A percentile compares a stretch with the other conserved stretches of the same genome.
phyloP scores from a whole-genome alignment of 2,797 vertebrate species.

The Gymnoscopelus braueri region DNA sequence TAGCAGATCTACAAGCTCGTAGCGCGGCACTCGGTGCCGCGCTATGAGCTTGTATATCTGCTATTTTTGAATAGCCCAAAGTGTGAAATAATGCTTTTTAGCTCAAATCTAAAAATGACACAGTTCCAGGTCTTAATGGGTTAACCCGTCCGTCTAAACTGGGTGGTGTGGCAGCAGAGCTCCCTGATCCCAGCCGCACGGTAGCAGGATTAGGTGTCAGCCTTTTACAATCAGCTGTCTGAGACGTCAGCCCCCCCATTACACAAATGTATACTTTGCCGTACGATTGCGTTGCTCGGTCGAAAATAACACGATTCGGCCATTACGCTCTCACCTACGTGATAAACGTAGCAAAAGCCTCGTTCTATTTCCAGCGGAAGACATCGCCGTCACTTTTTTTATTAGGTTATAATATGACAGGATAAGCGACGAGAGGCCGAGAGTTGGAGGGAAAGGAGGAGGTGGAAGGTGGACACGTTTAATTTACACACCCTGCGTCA shows the following conservation, averaged over 20 bases:
- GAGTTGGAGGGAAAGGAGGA: constrained; percentile 27
- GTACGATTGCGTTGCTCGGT: too few relatives aligned
- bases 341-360: constrained; percentile 65
- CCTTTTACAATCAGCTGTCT: constrained; percentile 72
- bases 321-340: constrained; percentile 25
- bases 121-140: too few relatives aligned
- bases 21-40: too few relatives aligned
- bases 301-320: too few relatives aligned
- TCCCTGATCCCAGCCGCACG: constrained; percentile 63
- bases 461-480: constrained; percentile 58
- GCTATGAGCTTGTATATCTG: too few relatives aligned
- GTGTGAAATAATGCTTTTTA: too few relatives aligned
- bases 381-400: constrained; percentile 72
- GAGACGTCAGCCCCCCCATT: constrained; percentile 53
- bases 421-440: constrained; percentile 9
- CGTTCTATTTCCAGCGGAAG: constrained; percentile 77
- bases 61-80: too few relatives aligned
- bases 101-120: too few relatives aligned
- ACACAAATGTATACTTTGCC: constrained; percentile 2
- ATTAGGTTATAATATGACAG: constrained; percentile 62
- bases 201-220: constrained; percentile 72
- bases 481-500: constrained; percentile 78
- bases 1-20: too few relatives aligned
- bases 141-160: constrained; percentile 61
- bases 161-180: constrained; percentile 62